Evolutionary conservation across 92 coral and sea anemone genomes (phyloP), one percentile per base, ranked within the genome.

Genomic region (Epizoanthus stellaris): DNA sequence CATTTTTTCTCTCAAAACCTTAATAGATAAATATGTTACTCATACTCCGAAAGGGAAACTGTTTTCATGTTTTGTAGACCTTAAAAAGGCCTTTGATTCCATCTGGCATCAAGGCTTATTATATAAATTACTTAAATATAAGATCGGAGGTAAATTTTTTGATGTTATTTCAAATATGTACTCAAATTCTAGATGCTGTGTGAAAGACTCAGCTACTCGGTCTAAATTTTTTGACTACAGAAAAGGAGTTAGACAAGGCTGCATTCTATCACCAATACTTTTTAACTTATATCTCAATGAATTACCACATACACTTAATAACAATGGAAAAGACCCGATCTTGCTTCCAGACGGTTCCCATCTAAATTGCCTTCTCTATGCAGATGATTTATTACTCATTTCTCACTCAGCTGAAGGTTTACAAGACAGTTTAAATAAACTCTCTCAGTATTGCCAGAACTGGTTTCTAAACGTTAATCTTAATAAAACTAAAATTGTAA

Each of bases 171-270:
- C 75, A 56, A 60, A 61, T 39, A 53, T 87, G 21, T 80, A 87
- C 49, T 80, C 82, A 39, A 80, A 86, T 64, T 67, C 90, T 30
- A 36, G 38, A 80, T 80, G 90, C 60, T 81, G 61, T 56, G 75
- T 85, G 19, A 85, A 85, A 75, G 23, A 58, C 7, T 69, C 21
- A 16, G 15, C 58, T 30, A 81, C 34, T 20, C 57, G 90, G 59
- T 63, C 90, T 1, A n/a, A 70, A 11, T 80, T 81, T 42, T 87
- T 80, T 71, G 60, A 72, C 16, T 81, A 87, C 77, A 47, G 25
- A 23, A 56, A 70, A 81, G 90, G 87, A 20, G 90, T 87, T 30
- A 56, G 90, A 67, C 90, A 87, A 80, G 90, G 90, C 56, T 87
- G 90, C 58, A 63, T 80, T 47, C 76, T 81, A 40, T 21, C 68